Evolutionary conservation across 2,113 vertebrate species (phyloP).

Genomic region (Oxyura jamaicensis): DNA sequence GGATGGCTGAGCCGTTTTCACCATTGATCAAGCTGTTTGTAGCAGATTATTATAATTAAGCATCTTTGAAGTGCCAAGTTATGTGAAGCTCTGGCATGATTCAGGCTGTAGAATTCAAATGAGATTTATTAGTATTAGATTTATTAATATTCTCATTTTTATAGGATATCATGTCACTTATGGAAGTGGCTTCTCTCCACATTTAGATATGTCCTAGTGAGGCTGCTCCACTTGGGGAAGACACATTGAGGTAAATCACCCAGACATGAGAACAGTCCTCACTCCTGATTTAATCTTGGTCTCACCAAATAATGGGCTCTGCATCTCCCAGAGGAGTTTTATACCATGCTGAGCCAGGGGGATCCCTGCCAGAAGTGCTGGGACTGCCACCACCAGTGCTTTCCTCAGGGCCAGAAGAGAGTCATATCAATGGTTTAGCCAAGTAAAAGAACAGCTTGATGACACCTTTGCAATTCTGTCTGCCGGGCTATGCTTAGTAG

Average conservation of each 20-base stretch:
- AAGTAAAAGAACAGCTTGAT: neutral
- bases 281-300: neutral
- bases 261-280: neutral
- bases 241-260: neutral
- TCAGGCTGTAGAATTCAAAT: neutral
- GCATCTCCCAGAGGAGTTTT: neutral
- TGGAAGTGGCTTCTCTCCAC: neutral
- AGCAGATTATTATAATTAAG: slow-evolving; percentile 31
- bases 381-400: neutral
- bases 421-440: neutral
- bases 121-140: neutral
- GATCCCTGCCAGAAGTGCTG: neutral
- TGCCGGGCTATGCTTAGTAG: neutral
- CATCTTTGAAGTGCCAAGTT: slow-evolving; percentile 16
- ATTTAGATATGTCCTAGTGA: neutral
- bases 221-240: neutral
- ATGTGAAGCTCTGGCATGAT: neutral
- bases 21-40: slow-evolving; percentile 30
- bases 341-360: neutral
- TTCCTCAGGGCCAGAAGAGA: neutral
- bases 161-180: neutral
- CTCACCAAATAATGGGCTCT: neutral
- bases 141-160: neutral
- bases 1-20: neutral
- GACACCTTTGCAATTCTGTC: neutral